phyloP scores from a whole-genome alignment of 2,113 vertebrate genomes.

The Psephotus haematonotus region DNA sequence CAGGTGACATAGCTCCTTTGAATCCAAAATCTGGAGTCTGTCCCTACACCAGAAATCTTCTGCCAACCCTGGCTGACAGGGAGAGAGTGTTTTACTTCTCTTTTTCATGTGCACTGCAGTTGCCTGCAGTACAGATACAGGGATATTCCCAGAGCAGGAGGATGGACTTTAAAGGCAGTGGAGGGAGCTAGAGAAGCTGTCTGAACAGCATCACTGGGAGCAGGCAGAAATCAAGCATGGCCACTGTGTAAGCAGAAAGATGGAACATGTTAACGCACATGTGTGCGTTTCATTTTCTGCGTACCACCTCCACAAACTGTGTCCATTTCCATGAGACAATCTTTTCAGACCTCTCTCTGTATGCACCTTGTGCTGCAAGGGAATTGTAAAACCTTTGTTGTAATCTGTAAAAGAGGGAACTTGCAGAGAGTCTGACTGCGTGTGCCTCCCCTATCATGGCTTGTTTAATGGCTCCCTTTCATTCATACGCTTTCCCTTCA shows the following conservation, averaged over 20 bases:
- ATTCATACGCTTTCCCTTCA: not conserved
- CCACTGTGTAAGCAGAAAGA: not conserved
- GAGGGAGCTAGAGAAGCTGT: not conserved
- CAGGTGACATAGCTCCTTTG: not conserved
- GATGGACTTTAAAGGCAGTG: fast-evolving
- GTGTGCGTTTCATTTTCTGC: not conserved
- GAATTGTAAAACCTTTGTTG: not conserved
- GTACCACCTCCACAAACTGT: not conserved
- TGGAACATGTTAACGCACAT: not conserved
- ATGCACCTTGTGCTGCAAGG: not conserved
- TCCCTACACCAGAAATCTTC: not conserved
- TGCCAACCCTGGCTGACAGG: not conserved
- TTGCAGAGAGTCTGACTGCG: not conserved
- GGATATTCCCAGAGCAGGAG: not conserved
- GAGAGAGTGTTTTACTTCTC: not conserved
- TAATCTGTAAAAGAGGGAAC: not conserved
- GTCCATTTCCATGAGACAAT: not conserved
- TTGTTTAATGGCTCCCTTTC: not conserved
- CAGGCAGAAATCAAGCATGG: not conserved
- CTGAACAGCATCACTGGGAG: not conserved
- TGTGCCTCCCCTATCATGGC: not conserved
- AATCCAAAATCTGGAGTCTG: not conserved
- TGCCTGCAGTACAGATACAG: not conserved
- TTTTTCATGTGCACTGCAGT: not conserved
- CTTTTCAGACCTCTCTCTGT: not conserved